Evolutionary conservation across 2,888 invertebrate species (phyloP), one percentile per base, ranked within the genome.

Genomic region (Copidosoma aretas): DNA sequence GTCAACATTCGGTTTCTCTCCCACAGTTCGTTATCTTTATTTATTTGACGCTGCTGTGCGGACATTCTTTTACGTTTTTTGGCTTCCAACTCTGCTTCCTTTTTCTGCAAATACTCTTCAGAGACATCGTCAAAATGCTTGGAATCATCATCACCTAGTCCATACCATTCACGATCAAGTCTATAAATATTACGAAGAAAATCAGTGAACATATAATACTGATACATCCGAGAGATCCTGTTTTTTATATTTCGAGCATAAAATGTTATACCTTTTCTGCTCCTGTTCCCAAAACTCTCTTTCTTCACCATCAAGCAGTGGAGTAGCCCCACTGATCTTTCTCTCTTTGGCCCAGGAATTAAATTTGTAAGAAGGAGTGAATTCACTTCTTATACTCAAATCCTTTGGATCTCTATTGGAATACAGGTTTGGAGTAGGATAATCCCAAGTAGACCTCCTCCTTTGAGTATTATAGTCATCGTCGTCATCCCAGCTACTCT

Each of bases 1-100:
- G 97, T 94, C 32, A 98, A 87, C 95, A 99, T 96, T 73, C 99
- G 89, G 87, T 99, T 98, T 25, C 97, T 89, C 85, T 99, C 99
- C 99, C 99, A 99, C 75, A 97, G 87, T 82, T 98, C 98, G 84
- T 98, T 99, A 86, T 99, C 98, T 84, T 95, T 95, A 84, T 98
- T 97, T 77, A 97, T 97, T 86, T 98, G 98, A 69, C 97, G 89
- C 77, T 98, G 93, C 76, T 97, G 95, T 0, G 98, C 98, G 0
- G 97, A 97, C 82, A 99, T 91, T 61, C 96, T 89, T 80, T 96
- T 94, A 78, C 95, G 95, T 72, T 94, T 92, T 74, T 92, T 89
- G 78, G 94, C 93, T 79, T 96, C 95, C 68, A 97, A 86, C 76
- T 97, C 94, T 80, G 94, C 93, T 81, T 98, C 98, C 74, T 97